phyloP scores from a whole-genome alignment of 2,888 invertebrate species.

The Ochropacha duplaris region DNA sequence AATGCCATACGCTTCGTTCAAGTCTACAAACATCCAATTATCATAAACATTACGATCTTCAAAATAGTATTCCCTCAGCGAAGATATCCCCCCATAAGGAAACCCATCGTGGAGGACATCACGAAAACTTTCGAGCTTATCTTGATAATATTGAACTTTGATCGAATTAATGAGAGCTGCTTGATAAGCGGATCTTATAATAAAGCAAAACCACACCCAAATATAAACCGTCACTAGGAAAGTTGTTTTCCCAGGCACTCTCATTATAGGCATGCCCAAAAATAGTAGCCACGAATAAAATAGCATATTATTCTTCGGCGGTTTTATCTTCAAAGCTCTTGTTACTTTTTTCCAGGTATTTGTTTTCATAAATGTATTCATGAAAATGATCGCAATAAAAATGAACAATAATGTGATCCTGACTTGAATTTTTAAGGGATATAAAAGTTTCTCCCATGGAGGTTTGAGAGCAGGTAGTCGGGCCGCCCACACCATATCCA shows the following conservation, averaged over 20 bases:
- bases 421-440: constrained; percentile 43
- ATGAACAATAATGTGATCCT: constrained; percentile 40
- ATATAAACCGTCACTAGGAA: constrained; percentile 39
- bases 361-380: constrained; percentile 39
- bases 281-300: constrained; percentile 58
- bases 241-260: constrained; percentile 37
- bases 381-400: constrained; percentile 44
- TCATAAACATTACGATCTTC: constrained; percentile 44
- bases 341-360: constrained; percentile 33
- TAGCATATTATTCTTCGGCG: constrained; percentile 44
- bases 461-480: constrained; percentile 40
- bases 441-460: constrained; percentile 55
- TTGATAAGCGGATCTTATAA: constrained; percentile 58
- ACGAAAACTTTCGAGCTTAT: constrained; percentile 34
- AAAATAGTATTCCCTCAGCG: constrained; percentile 48
- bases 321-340: constrained; percentile 31
- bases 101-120: constrained; percentile 35
- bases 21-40: constrained; percentile 41
- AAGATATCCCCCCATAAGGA: constrained; percentile 46
- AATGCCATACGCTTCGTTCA: constrained; percentile 21
- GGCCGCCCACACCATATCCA: constrained; percentile 59
- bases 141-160: constrained; percentile 40
- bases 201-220: constrained; percentile 58
- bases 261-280: constrained; percentile 49
- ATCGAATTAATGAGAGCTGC: constrained; percentile 49